A percentile compares a stretch with the other conserved stretches of the same genome.
These are phyloP conservation scores for Leucoptera coffeella DNA, from an alignment of 2,888 invertebrate genomes.

Conservation along the genomic window DNA sequence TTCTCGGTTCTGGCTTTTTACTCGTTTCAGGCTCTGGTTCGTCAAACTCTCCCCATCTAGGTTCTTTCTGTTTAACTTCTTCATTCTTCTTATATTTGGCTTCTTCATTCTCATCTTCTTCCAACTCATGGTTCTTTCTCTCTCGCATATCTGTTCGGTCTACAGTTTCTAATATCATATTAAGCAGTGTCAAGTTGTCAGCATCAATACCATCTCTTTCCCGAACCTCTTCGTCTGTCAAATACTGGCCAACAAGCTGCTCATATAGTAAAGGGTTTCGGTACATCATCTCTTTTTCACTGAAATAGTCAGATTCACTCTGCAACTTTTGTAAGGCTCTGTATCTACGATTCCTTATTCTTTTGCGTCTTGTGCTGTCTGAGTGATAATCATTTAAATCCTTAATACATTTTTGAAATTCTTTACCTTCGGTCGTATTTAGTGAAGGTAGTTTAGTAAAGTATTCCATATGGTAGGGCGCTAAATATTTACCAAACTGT, in stretches of 20 bases:
- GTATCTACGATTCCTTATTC: constrained; percentile 74
- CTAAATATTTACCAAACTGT: constrained; percentile 70
- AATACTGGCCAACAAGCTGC: constrained; percentile 80
- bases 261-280: constrained; percentile 87
- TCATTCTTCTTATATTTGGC: constrained; percentile 10
- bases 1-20: constrained; percentile 18
- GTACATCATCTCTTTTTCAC: constrained; percentile 89
- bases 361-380: constrained; percentile 36
- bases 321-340: constrained; percentile 72
- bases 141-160: constrained; percentile 65
- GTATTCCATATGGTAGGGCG: constrained; percentile 61
- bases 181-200: constrained; percentile 59
- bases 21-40: constrained; percentile 22
- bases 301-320: constrained; percentile 71
- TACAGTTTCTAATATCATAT: constrained; percentile 73
- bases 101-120: constrained; percentile 22
- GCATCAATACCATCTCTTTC: constrained; percentile 56
- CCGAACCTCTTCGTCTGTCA: constrained; percentile 70
- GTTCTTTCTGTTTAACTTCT: constrained; percentile 6
- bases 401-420: constrained; percentile 58
- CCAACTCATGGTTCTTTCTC: constrained; percentile 54
- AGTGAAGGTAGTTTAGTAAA: constrained; percentile 43
- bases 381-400: constrained; percentile 55
- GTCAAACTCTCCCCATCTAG: constrained; percentile 54
- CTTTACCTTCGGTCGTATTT: constrained; percentile 29